Evolutionary conservation across 2,797 vertebrate species (phyloP), one percentile per base, ranked within the genome.

Genomic region (Myotis pilosus): DNA sequence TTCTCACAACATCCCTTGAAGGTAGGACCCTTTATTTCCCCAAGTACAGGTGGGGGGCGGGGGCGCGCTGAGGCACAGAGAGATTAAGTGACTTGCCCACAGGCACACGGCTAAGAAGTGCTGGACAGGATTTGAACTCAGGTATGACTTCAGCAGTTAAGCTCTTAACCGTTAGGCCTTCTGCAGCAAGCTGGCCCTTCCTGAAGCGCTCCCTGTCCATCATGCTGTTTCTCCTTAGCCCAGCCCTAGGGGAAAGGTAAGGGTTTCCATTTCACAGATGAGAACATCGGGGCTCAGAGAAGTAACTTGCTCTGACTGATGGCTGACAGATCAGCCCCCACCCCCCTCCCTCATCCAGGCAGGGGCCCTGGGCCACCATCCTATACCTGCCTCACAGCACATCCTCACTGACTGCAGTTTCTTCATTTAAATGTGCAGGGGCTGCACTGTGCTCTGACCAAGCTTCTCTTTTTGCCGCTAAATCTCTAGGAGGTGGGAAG

Each of bases 81-180:
- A 12, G 11, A 44, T 25, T 8, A 0, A 3, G n/a, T 53, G 25
- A 41, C 30, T 66, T 20, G n/a, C 6, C 15, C 69, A 41, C 6
- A 0, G 41, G 55, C 22, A 20, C 6, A 22, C 23, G 23, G 15
- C 0, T 1, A 5, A n/a, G 62, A 66, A 76, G 19, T 2, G n/a
- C 19, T 2, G 1, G n/a, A 16, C 23, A 20, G 41, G 33, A 22
- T 49, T 22, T 15, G 28, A 71, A 69, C 62, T 41, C 60, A 4
- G 49, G 15, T 69, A 0, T 1, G 47, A 8, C n/a, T n/a, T 64
- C 3, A 8, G 16, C n/a, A 55, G 44, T 23, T 11, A 11, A 19
- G 17, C 47, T 19, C 49, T 6, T 6, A 10, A 23, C 36, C 19
- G 0, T 47, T 15, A 2, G 23, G 86, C 20, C 20, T 60, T 47